A percentile compares a stretch with the other conserved stretches of the same genome.
phyloP scores from a whole-genome alignment of 2,888 invertebrate genomes.

The Phengaris alcon region DNA sequence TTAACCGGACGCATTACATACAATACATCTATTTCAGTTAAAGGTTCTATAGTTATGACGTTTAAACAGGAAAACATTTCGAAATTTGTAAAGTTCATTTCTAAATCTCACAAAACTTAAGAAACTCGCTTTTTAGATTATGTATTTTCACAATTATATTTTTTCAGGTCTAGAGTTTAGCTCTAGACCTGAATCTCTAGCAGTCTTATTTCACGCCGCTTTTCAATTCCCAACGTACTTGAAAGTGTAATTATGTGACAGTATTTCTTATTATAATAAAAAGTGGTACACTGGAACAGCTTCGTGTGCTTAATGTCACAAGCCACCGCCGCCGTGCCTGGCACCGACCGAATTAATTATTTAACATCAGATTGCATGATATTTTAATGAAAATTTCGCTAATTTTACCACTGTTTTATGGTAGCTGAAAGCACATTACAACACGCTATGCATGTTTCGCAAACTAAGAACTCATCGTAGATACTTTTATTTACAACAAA shows the following conservation, averaged over 20 bases:
- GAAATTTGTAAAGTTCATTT: not conserved
- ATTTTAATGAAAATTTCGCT: conserved; percentile 27
- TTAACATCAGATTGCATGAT: conserved; percentile 28
- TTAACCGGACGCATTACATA: not conserved
- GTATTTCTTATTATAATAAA: conserved; percentile 6
- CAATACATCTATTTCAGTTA: not conserved
- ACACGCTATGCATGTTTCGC: not conserved
- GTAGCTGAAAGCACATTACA: conserved; percentile 7
- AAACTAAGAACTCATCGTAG: not conserved
- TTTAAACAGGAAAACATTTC: not conserved
- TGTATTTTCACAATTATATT: not conserved
- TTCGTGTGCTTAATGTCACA: conserved; percentile 22
- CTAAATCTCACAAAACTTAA: no score
- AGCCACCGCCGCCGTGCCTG: conserved; percentile 24
- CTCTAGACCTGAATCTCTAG: no score
- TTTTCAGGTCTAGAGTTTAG: not conserved
- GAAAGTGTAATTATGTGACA: conserved; percentile 15
- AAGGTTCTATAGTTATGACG: not conserved
- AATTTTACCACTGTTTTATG: conserved; percentile 9
- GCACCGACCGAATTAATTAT: conserved; percentile 29
- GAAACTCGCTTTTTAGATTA: no score
- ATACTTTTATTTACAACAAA: not conserved
- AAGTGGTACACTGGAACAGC: conserved; percentile 1
- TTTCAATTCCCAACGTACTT: not conserved
- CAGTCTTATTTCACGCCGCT: not conserved